Conservation (phyloP, 2,113 vertebrate genomes). For the Macquaria australasica region DNA sequence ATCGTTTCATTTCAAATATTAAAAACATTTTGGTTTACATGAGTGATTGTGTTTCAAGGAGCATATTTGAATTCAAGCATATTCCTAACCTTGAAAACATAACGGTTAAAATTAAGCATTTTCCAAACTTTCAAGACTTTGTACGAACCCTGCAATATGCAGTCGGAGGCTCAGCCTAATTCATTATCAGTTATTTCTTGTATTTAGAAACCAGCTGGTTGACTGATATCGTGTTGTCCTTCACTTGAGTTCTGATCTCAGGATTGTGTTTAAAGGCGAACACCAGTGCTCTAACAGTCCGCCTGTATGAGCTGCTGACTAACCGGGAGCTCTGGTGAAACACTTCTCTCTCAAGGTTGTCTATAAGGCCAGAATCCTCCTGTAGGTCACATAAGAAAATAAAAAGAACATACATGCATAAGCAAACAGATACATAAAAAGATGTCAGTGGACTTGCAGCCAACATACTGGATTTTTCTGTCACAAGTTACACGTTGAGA, state of each 20-base stretch:
- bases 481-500: background rate
- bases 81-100: no score
- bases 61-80: no score
- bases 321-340: slow-evolving; percentile 94
- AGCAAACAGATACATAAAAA: background rate
- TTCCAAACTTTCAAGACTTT: no score
- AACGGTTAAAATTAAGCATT: no score
- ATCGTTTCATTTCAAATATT: no score
- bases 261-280: slow-evolving; percentile 94
- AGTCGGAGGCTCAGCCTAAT: background rate
- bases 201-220: slow-evolving; percentile 88
- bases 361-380: slow-evolving; percentile 92
- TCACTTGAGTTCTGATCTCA: slow-evolving; percentile 87
- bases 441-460: background rate
- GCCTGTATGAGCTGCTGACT: slow-evolving; percentile 90
- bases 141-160: background rate
- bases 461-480: background rate
- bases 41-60: no score
- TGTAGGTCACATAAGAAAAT: slow-evolving; percentile 62
- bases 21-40: no score
- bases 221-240: slow-evolving; percentile 84
- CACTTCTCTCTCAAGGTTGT: slow-evolving; percentile 95
- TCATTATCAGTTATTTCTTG: slow-evolving; percentile 86
- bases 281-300: slow-evolving; percentile 91
- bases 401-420: background rate